Base-by-base conservation (phyloP, 2,113 vertebrate genomes). In the Amblyopsis rosae region DNA sequence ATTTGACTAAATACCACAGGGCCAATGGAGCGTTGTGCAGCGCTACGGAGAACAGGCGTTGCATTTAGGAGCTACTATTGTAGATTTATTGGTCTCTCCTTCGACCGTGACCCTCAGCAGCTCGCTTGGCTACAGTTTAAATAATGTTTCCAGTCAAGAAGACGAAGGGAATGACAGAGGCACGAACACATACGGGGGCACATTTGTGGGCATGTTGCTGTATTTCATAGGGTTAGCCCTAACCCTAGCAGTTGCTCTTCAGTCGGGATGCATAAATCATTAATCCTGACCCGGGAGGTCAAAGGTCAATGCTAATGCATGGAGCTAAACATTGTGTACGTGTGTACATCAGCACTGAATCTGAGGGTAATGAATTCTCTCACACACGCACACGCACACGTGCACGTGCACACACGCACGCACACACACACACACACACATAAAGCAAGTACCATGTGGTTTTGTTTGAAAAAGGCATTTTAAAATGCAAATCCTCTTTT, bases 11-110 rank as follows among this genome's bases (percentile, higher is more conserved):
- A 82, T 78, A 72, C 75, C 72, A 62, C 57, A 69, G 16, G 45
- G 46, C 51, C 74, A 81, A 81, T 81, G 67, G 58, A 72, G 72
- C 72, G 73, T 78, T 68, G 64, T 79, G 64, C 58, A 41, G 58
- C 51, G 13, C 33, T 35, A 59, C 70, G 17, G 62, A 55, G 58
- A 68, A 68, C 51, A 80, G 64, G 58, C 56, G 59, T 41, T 35
- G 53, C 55, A 71, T 67, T 62, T 59, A 70, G 65, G 26, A 35
- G 62, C 59, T 62, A 53, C 47, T 63, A 56, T 62, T 57, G 19
- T 65, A 66, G 72, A 70, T 70, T 69, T 82, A 78, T 73, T 33
- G 49, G 54, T 57, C 49, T n/a, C 53, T 9, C 50, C 35, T 33
- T 15, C 75, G 54, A 48, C 49, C 33, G 26, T 3, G 48, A 73